Conservation (phyloP, 1,140 invertebrate species). For the Drosophila navojoa region DNA sequence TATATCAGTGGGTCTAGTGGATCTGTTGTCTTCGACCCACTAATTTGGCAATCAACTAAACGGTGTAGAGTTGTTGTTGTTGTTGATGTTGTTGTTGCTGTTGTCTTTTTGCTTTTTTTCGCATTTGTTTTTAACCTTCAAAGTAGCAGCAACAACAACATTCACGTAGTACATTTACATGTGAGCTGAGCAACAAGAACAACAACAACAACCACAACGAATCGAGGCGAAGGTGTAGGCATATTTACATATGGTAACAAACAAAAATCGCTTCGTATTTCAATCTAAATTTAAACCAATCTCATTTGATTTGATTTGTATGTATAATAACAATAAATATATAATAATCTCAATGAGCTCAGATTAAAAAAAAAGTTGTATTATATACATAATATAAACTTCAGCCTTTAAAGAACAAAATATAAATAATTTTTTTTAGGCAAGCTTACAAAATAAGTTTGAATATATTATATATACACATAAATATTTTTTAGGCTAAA, state of each 20-base stretch:
- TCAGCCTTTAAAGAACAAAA: too few relatives aligned
- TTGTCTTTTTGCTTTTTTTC: constrained; percentile 12
- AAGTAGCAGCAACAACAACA: constrained; percentile 42
- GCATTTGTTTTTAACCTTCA: constrained; percentile 51
- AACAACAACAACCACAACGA: constrained; percentile 3
- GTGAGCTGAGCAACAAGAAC: constrained; percentile 31
- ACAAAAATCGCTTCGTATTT: too few relatives aligned
- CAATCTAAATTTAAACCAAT: too few relatives aligned
- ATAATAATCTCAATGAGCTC: too few relatives aligned
- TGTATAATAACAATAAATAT: too few relatives aligned
- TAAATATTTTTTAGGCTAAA: too few relatives aligned
- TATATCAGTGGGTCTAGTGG: constrained; percentile 52
- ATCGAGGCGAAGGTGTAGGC: constrained; percentile 29
- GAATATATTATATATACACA: too few relatives aligned
- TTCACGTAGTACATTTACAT: constrained; percentile 53
- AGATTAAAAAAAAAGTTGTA: too few relatives aligned
- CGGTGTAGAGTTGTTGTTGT: constrained; percentile 20
- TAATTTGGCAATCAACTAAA: constrained; percentile 56
- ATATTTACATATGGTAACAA: constrained; percentile 35
- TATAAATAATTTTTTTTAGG: too few relatives aligned
- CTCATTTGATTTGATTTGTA: too few relatives aligned
- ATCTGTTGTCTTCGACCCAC: constrained; percentile 47
- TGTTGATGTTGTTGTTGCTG: constrained; percentile 1
- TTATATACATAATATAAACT: too few relatives aligned
- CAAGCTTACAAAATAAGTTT: too few relatives aligned